Conservation (phyloP, 2,888 invertebrate species). For the Dicyrtoma fusca region DNA sequence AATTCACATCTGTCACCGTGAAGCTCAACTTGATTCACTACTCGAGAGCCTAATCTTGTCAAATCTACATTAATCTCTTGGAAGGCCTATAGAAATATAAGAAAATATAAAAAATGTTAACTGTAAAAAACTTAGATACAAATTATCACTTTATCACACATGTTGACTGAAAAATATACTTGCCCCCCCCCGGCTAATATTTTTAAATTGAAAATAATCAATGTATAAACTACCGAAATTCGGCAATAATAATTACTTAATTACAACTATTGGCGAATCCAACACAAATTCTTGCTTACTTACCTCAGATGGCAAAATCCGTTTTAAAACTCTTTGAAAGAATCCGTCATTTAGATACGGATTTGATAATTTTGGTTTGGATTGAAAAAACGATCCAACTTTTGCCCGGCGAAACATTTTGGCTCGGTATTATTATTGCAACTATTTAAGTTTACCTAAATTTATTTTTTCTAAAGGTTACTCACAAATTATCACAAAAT, state of each 20-base stretch:
- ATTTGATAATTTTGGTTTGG: conserved; percentile 60
- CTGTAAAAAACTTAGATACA: too few relatives aligned
- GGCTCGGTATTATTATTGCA: too few relatives aligned
- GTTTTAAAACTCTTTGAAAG: conserved; percentile 59
- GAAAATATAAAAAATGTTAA: background rate
- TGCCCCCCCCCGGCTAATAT: too few relatives aligned
- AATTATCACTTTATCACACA: too few relatives aligned
- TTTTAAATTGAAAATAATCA: too few relatives aligned
- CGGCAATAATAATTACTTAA: background rate
- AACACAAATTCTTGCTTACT: background rate
- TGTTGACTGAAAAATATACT: too few relatives aligned
- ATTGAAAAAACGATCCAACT: conserved; percentile 60
- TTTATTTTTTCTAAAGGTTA: too few relatives aligned
- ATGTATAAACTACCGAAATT: background rate
- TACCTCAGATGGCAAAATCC: conserved; percentile 58
- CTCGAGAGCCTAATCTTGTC: conserved; percentile 61
- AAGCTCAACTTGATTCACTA: conserved; percentile 61
- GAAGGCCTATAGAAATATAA: conserved; percentile 23
- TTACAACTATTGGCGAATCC: background rate
- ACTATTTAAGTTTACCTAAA: too few relatives aligned
- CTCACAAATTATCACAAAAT: too few relatives aligned
- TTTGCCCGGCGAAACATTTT: conserved; percentile 49
- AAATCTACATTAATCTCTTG: conserved; percentile 59
- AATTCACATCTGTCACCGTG: conserved; percentile 62
- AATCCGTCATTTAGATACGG: conserved; percentile 60